phyloP scores from a whole-genome alignment of 2,113 vertebrate genomes.

The Coryphaenoides rupestris region DNA sequence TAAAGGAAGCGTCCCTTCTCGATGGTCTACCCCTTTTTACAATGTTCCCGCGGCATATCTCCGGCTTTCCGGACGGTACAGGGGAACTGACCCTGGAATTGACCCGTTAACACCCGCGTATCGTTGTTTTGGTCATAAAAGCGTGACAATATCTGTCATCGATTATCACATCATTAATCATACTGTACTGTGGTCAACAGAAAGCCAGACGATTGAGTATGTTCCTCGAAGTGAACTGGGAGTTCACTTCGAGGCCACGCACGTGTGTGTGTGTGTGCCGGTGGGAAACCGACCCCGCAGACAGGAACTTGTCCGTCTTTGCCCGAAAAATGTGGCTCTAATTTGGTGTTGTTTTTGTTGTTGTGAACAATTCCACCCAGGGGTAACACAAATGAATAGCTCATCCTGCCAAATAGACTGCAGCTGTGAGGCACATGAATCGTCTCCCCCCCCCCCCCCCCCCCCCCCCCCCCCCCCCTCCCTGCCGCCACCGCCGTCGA shows the following conservation, averaged over 20 bases:
- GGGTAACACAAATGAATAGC: constrained; percentile 57
- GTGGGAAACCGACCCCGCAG: constrained; percentile 12
- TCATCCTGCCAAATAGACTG: constrained; percentile 58
- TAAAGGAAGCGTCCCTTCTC: too few relatives aligned
- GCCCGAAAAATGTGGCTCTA: constrained; percentile 32
- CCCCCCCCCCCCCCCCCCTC: too few relatives aligned
- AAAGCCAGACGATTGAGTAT: neutral
- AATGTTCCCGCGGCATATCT: constrained; percentile 45
- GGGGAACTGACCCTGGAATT: constrained; percentile 51
- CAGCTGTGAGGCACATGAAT: constrained; percentile 68
- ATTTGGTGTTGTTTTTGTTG: constrained; percentile 46
- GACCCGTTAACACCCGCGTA: too few relatives aligned
- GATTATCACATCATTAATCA: too few relatives aligned
- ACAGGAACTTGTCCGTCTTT: constrained; percentile 31
- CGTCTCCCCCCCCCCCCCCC: constrained; percentile 61
- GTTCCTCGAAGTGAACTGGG: neutral
- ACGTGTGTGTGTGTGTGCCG: neutral
- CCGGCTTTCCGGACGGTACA: constrained; percentile 26
- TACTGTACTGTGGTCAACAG: too few relatives aligned
- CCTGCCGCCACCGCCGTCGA: too few relatives aligned
- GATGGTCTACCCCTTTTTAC: too few relatives aligned
- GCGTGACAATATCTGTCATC: too few relatives aligned
- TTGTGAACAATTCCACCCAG: constrained; percentile 50
- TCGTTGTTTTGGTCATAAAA: too few relatives aligned
- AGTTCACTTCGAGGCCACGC: constrained; percentile 12